These are phyloP conservation scores for Corapipo altera DNA, from an alignment of 2,113 vertebrate species.

Conservation along the genomic window DNA sequence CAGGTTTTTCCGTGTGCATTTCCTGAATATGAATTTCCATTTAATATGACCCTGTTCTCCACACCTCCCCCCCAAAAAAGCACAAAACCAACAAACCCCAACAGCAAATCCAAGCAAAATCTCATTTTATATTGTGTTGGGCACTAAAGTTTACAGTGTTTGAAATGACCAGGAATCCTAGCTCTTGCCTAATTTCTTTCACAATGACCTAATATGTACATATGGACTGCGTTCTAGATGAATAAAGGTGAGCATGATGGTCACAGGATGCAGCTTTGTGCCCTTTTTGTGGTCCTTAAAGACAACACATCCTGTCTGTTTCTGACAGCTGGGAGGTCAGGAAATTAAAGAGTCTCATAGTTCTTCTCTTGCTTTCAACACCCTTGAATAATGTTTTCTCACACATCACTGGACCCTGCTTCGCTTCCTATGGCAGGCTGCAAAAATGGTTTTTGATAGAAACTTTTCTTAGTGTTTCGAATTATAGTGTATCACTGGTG, in stretches of 20 bases:
- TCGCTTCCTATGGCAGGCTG: neutral
- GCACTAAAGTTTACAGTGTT: neutral
- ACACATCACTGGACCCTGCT: neutral
- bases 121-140: neutral
- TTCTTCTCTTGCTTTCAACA: neutral
- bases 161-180: neutral
- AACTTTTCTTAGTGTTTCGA: neutral
- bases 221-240: neutral
- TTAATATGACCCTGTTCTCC: neutral
- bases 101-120: neutral
- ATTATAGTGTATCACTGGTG: neutral
- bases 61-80: rapidly evolving
- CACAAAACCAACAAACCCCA: neutral
- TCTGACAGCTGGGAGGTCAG: neutral
- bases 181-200: neutral
- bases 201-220: neutral
- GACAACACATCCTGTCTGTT: neutral
- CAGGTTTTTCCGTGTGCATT: rapidly evolving
- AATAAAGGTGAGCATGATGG: neutral
- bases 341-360: neutral
- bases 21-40: neutral
- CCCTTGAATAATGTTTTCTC: neutral
- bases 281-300: neutral
- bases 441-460: neutral
- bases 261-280: neutral